phyloP scores from a whole-genome alignment of 2,888 invertebrate species.

The Caenorhabditis japonica region DNA sequence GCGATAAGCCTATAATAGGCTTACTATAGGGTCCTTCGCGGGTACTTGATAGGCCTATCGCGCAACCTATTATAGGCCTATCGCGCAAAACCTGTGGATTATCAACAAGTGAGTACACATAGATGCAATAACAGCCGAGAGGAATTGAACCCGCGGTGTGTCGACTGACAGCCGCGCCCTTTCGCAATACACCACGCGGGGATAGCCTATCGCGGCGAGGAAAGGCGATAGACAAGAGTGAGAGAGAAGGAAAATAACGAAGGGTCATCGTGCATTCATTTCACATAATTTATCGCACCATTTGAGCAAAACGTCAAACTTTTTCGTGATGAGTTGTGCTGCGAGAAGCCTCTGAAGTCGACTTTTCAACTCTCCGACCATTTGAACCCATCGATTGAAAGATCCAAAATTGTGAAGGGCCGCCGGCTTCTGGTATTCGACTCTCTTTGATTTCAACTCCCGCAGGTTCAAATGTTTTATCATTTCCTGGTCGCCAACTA shows the following conservation, averaged over 20 bases:
- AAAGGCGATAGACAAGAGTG: neutral
- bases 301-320: constrained; percentile 25
- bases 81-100: too few species aligned
- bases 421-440: neutral
- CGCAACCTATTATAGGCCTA: too few species aligned
- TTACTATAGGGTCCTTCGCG: too few species aligned
- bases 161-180: neutral
- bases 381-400: constrained; percentile 15
- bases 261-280: constrained; percentile 3
- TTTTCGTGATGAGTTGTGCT: constrained; percentile 17
- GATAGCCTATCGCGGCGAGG: constrained; percentile 9
- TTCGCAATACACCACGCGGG: constrained; percentile 27
- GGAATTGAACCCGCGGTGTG: constrained; percentile 7
- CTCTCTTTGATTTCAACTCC: neutral
- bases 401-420: constrained; percentile 8
- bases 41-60: too few species aligned
- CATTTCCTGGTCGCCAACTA: constrained; percentile 32
- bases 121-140: constrained; percentile 40
- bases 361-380: constrained; percentile 15
- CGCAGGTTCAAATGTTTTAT: constrained; percentile 5
- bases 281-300: constrained; percentile 35
- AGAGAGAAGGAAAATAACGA: neutral
- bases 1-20: too few species aligned
- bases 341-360: constrained; percentile 9
- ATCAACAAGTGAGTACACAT: constrained; percentile 54